Evolutionary conservation across 2,888 invertebrate genomes (phyloP).

Genomic region (Tetheella fluctuosa): DNA sequence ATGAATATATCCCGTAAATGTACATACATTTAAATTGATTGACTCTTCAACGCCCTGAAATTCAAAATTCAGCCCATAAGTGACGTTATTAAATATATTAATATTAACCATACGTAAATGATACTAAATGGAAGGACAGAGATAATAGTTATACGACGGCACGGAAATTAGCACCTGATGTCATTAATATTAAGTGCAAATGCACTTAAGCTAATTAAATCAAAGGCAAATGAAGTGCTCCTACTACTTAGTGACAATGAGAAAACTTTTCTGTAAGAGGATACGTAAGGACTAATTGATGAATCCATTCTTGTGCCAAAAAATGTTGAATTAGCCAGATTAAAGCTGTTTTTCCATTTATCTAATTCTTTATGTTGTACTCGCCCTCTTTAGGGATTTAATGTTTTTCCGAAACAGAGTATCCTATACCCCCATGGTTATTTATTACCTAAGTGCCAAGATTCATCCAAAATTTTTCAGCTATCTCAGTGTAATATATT

Average conservation of each 20-base stretch:
- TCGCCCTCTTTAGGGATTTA: no score
- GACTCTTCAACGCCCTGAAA: no score
- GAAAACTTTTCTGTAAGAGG: constrained; percentile 27
- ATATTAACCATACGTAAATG: not conserved
- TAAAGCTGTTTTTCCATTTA: not conserved
- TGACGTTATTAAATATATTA: not conserved
- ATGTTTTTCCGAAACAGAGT: no score
- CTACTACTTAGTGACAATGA: constrained; percentile 38
- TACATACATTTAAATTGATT: no score
- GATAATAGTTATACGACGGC: constrained; percentile 27
- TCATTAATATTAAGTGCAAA: constrained; percentile 49
- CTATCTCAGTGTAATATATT: no score
- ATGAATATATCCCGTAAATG: no score
- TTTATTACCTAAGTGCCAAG: no score
- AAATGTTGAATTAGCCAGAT: not conserved
- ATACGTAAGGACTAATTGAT: constrained; percentile 1
- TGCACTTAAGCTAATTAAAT: constrained; percentile 55
- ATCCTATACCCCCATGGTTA: no score
- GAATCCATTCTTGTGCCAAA: constrained; percentile 2
- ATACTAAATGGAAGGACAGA: not conserved
- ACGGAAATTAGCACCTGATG: constrained; percentile 46
- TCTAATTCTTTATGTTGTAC: not conserved
- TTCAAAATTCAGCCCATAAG: no score
- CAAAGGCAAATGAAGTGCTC: constrained; percentile 34
- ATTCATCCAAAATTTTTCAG: no score